Evolutionary conservation across 2,797 vertebrate species (phyloP), one percentile per base, ranked within the genome.

Genomic region (Diplodus sargus): DNA sequence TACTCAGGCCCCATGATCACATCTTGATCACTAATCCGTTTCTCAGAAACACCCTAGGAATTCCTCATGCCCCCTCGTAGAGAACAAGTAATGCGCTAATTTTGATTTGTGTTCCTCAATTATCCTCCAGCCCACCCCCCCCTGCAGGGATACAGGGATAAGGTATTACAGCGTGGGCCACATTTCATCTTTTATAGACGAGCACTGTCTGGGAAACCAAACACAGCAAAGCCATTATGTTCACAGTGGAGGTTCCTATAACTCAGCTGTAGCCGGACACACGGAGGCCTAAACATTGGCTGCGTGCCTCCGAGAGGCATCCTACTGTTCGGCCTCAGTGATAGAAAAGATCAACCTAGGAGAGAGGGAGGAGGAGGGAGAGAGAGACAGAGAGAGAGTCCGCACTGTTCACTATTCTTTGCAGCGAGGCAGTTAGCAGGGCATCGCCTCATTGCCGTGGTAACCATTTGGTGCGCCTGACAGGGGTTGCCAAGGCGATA

Each of bases 391-490:
- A 34, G 42, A 16, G 74, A 80, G 76, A 82, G 63, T 62, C 51
- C 16, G 83, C 85, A 77, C 88, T 80, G 87, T 85, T 91, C 87
- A 65, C 84, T 84, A 86, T 91, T 92, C 91, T 92, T 85, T 80
- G 83, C 87, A 89, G 90, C 53, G 72, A 94, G 90, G 92, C 91
- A 92, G 91, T 91, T 91, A 92, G 94, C 85, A 84, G 92, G 94
- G 94, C 94, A 93, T 95, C 91, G 92, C 92, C 88, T 92, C 88
- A 91, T 95, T 83, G 79, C 94, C 79, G 76, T 94, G 91, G 94
- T 81, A 95, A 95, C 94, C 92, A 91, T 94, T 94, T 93, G 91
- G 92, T 92, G 81, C 74, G 90, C 90, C 91, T 94, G 92, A 94
- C 89, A 81, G 77, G 85, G 87, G 91, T 93, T 95, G 94, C 94